Evolutionary conservation across 64 coral and sea anemone species (phyloP), one percentile per base, ranked within the genome.

Genomic region (Hydrozoanthus tunicans): DNA sequence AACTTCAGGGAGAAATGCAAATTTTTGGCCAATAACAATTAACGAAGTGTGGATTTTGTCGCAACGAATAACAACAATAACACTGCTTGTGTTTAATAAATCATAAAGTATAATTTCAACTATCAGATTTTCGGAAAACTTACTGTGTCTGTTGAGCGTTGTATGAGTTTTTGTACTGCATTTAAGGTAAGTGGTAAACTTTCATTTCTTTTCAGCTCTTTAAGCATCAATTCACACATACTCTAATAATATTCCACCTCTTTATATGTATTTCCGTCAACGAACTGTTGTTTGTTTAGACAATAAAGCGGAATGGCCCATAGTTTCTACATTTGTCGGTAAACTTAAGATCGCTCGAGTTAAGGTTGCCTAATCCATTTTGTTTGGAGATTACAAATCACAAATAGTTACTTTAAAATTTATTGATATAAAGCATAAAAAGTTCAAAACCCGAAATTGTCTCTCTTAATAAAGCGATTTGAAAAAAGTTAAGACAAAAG

Each of bases 21-120:
- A 75, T 74, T 88, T 88, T 59, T 25, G 69, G 10, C 84, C 84
- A 74, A 88, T 88, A 75, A 62, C 24, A 73, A 88, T 73, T 17
- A 51, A 88, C 53, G 20, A 74, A 88, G 69, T 88, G 84, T 88
- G 56, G 70, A 75, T 88, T 43, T 59, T 58, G 23, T 88, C 14
- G 57, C 68, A 53, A 88, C 51, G 84, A 88, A 51, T 88, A 70
- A 57, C 53, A 88, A 88, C 82, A 86, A 86, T 11, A 86, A 72
- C 56, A 60, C 54, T 88, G 84, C 68, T 60, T 59, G 84, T 88
- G 23, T 88, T 88, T 59, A 88, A 88, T 88, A 88, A 88, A 88
- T 74, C 84, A 88, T 88, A 60, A 88, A 52, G 72, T 76, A 51
- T 53, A 74, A 72, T 56, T 75, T 70, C 73, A 75, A 6, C 51